phyloP scores from a whole-genome alignment of 2,888 invertebrate genomes.

The Drosophila kanekoi region DNA sequence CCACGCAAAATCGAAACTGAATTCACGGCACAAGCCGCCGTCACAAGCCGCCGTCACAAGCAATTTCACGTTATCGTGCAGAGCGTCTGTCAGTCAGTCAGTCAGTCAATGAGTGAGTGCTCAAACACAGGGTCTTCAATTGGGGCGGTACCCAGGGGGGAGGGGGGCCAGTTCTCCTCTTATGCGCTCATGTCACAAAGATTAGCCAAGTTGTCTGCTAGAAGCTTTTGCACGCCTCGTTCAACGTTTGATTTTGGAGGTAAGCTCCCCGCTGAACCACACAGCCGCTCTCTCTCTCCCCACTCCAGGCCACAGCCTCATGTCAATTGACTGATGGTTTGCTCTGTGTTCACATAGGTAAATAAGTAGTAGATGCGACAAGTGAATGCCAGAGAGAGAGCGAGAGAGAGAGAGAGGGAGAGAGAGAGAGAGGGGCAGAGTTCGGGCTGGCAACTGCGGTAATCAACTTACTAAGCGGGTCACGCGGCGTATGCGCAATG shows the following conservation, averaged over 20 bases:
- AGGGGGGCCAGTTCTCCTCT: background rate
- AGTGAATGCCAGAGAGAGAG: background rate
- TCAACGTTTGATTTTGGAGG: constrained; percentile 12
- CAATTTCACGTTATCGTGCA: constrained; percentile 53
- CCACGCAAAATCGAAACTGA: constrained; percentile 35
- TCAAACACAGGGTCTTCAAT: constrained; percentile 15
- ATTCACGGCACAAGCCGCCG: constrained; percentile 28
- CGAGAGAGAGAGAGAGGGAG: background rate
- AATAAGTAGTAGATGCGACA: constrained; percentile 25
- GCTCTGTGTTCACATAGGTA: constrained; percentile 25
- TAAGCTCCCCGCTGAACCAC: background rate
- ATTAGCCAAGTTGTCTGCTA: constrained; percentile 61
- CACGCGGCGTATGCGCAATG: constrained; percentile 52
- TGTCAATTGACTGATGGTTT: constrained; percentile 40
- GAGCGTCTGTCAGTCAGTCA: constrained; percentile 31
- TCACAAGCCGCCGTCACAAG: constrained; percentile 43
- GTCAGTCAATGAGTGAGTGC: constrained; percentile 35
- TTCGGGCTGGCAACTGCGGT: constrained; percentile 15
- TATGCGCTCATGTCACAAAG: constrained; percentile 52
- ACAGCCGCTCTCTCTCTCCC: no score
- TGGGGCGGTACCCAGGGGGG: no score
- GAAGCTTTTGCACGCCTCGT: constrained; percentile 24
- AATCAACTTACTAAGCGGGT: constrained; percentile 60
- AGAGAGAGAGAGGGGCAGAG: background rate
- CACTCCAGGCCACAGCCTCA: background rate